Conservation (phyloP, 2,888 invertebrate genomes). For the Tinea trinotella region DNA sequence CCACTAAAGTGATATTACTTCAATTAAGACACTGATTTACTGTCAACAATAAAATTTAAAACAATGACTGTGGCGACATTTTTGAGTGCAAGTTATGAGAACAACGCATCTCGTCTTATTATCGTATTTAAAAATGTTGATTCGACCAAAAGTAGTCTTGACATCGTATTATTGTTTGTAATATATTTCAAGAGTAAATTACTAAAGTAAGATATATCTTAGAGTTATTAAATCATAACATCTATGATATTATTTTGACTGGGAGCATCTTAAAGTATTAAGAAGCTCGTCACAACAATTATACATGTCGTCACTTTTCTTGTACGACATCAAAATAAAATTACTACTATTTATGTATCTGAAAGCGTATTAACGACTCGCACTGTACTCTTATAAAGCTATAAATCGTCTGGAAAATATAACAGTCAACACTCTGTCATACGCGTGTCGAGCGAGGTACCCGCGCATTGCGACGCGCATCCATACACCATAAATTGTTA, state of each 20-base stretch:
- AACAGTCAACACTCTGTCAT: conserved; percentile 67
- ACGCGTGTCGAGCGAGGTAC: conserved; percentile 42
- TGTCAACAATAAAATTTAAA: conserved; percentile 56
- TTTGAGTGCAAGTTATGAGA: conserved; percentile 49
- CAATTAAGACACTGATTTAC: conserved; percentile 64
- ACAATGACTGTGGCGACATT: conserved; percentile 60
- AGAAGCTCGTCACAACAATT: conserved; percentile 56
- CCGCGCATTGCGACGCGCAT: conserved; percentile 34
- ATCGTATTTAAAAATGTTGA: not conserved
- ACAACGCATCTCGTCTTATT: conserved; percentile 30
- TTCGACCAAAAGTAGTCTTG: too few species aligned
- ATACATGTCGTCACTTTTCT: conserved; percentile 64
- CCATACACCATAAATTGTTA: conserved; percentile 57
- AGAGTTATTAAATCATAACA: conserved; percentile 6
- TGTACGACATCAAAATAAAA: conserved; percentile 70
- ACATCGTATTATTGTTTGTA: not conserved
- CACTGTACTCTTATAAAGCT: conserved; percentile 63
- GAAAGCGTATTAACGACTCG: conserved; percentile 61
- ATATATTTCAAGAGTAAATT: not conserved
- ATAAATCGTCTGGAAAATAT: conserved; percentile 72
- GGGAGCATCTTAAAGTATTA: conserved; percentile 52
- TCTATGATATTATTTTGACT: conserved; percentile 43
- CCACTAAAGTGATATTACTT: conserved; percentile 62
- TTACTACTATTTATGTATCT: conserved; percentile 67
- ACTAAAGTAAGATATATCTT: not conserved